phyloP scores from a whole-genome alignment of 2,797 vertebrate species.

The Aulostomus chinensis region DNA sequence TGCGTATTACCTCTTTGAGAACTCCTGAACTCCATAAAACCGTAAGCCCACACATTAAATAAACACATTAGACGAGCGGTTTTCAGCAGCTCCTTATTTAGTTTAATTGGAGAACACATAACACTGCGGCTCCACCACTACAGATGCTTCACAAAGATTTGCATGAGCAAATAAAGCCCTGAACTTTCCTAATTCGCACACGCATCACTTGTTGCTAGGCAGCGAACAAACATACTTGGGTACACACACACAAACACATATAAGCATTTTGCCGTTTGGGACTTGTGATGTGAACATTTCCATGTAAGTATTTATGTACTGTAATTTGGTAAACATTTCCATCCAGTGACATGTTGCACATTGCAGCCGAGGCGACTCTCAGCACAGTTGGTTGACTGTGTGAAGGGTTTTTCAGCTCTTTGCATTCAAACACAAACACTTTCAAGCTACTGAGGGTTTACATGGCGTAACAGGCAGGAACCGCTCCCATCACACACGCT shows the following conservation, averaged over 20 bases:
- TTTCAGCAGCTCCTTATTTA: slow-evolving; percentile 32
- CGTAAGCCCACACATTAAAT: slow-evolving; percentile 9
- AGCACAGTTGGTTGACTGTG: slow-evolving; percentile 11
- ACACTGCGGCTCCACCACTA: slow-evolving; percentile 46
- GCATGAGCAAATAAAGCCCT: slow-evolving; percentile 59
- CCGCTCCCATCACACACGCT: neutral
- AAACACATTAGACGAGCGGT: slow-evolving; percentile 7
- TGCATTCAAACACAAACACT: neutral
- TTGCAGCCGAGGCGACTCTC: slow-evolving; percentile 16
- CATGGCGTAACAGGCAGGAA: neutral
- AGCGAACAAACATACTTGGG: slow-evolving; percentile 60
- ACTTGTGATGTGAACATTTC: slow-evolving; percentile 63
- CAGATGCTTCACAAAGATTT: slow-evolving; percentile 47
- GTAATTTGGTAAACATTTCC: slow-evolving; percentile 77
- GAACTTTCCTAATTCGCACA: slow-evolving; percentile 59
- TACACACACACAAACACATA: slow-evolving; percentile 22
- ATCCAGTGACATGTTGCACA: slow-evolving; percentile 55
- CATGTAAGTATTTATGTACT: slow-evolving; percentile 69
- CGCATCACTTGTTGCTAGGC: slow-evolving; percentile 69
- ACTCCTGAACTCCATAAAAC: neutral
- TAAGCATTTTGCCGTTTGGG: slow-evolving; percentile 62
- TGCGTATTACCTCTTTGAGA: slow-evolving; percentile 12
- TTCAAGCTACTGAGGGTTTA: neutral
- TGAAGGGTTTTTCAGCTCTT: slow-evolving; percentile 12
- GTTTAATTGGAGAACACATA: slow-evolving; percentile 34